Evolutionary conservation across 2,797 vertebrate species (phyloP), one percentile per base, ranked within the genome.

Genomic region (Poeciliopsis paucimaculata): DNA sequence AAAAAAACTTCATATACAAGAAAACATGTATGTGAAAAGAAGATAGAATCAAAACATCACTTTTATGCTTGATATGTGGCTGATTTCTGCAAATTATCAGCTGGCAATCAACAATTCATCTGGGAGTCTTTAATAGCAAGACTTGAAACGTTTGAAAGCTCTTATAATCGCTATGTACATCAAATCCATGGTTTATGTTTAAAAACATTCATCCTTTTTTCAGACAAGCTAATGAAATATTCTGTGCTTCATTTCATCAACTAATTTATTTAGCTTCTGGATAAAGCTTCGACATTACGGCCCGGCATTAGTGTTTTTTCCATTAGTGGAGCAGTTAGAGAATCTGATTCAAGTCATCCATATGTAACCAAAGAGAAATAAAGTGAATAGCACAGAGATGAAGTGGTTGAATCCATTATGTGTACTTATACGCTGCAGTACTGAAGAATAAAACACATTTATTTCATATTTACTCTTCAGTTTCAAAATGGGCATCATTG

Each of bases 41-140:
- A 57, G 47, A 62, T 70, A 45, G 74, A 60, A 68, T 71, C 46
- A 60, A 66, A n/a, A 72, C 39, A 72, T 75, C 45, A n/a, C 41
- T 85, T 80, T 36, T 49, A 2, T n/a, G 51, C 49, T 75, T 31
- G 12, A 57, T 74, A 34, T 81, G 77, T 60, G 77, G 72, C 46
- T 82, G 81, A 82, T 80, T 82, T 87, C 53, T 73, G 49, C 34
- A 79, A 74, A 84, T 84, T 86, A 85, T 76, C 41, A 84, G 57
- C 75, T 8, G 0, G 36, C 79, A 82, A 77, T 43, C 68, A 28
- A 43, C 53, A 75, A 75, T 86, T 86, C 74, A 10, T 55, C 80
- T 75, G 36, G 23, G 73, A 82, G 70, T 5, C n/a, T 53, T 73
- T 83, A 77, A 83, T 84, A 76, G 75, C 72, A 60, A 81, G 31